Evolutionary conservation across 1,140 invertebrate genomes (phyloP).

Genomic region (Macrobrachium nipponense): DNA sequence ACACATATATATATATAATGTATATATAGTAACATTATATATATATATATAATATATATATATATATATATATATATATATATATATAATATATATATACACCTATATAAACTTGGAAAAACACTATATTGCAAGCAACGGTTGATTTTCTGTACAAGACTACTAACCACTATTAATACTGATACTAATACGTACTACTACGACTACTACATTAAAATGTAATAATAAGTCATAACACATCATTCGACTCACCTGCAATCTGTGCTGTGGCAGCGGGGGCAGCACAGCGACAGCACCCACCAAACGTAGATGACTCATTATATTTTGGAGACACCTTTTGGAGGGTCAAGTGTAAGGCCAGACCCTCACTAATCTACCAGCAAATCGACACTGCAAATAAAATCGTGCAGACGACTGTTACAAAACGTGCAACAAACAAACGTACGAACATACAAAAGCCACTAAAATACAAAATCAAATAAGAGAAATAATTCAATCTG

Average conservation of each 20-base stretch:
- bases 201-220: neutral
- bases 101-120: too few species aligned
- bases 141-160: neutral
- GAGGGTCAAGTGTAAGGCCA: neutral
- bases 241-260: constrained; percentile 33
- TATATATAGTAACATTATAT: too few species aligned
- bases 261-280: constrained; percentile 35
- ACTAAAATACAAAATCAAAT: too few species aligned
- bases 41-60: too few species aligned
- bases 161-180: constrained; percentile 12
- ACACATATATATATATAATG: too few species aligned
- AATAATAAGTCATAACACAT: neutral
- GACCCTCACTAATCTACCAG: constrained; percentile 1
- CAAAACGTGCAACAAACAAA: too few species aligned
- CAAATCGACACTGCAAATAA: neutral
- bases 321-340: constrained; percentile 12
- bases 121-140: too few species aligned
- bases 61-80: too few species aligned
- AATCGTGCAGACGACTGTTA: neutral
- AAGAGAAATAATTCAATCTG: too few species aligned
- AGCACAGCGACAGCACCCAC: constrained; percentile 42
- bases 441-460: too few species aligned
- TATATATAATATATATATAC: too few species aligned
- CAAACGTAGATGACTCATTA: constrained; percentile 51
- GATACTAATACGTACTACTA: constrained; percentile 21